Percentiles rank a stretch among this genome's conserved stretches.
Evolutionary conservation across 2,888 invertebrate genomes (phyloP).

Genomic region (Platycnemis pennipes): DNA sequence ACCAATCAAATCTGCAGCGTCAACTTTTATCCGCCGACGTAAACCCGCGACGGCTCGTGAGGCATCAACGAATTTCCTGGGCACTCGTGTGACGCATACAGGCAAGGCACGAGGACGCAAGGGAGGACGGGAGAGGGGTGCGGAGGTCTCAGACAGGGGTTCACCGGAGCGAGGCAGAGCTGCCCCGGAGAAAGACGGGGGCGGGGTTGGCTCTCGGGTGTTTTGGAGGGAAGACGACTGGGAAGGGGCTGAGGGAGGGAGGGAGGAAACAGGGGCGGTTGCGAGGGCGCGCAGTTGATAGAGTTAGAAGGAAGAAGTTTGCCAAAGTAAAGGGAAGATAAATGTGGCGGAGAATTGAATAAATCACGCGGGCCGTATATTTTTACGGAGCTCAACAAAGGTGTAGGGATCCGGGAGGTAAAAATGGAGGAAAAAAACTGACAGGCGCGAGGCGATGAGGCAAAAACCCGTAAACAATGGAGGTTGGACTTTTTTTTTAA

Average conservation of each 20-base stretch:
- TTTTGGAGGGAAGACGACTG: background rate
- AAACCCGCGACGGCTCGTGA: background rate
- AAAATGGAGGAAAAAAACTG: background rate
- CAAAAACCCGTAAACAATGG: conserved; percentile 62
- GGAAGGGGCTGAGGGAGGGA: background rate
- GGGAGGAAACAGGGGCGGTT: background rate
- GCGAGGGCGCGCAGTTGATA: conserved; percentile 20
- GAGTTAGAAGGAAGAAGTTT: conserved; percentile 55
- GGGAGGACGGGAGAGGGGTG: background rate
- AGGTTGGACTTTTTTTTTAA: conserved; percentile 35
- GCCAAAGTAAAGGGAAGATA: conserved; percentile 53
- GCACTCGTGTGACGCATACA: background rate
- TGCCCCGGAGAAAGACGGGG: background rate
- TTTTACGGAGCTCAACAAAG: conserved; percentile 56
- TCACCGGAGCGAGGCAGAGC: conserved; percentile 8
- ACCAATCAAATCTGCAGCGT: background rate
- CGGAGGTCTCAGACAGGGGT: background rate
- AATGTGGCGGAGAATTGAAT: conserved; percentile 60
- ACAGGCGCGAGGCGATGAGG: conserved; percentile 17
- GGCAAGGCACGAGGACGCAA: background rate
- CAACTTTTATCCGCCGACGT: background rate
- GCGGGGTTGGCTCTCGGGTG: background rate
- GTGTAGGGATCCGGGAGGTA: background rate
- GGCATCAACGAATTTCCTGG: background rate
- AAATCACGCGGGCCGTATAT: conserved; percentile 56